These are phyloP conservation scores for Dipodomys stephensi DNA, from an alignment of 2,113 vertebrate species.

Conservation along the genomic window DNA sequence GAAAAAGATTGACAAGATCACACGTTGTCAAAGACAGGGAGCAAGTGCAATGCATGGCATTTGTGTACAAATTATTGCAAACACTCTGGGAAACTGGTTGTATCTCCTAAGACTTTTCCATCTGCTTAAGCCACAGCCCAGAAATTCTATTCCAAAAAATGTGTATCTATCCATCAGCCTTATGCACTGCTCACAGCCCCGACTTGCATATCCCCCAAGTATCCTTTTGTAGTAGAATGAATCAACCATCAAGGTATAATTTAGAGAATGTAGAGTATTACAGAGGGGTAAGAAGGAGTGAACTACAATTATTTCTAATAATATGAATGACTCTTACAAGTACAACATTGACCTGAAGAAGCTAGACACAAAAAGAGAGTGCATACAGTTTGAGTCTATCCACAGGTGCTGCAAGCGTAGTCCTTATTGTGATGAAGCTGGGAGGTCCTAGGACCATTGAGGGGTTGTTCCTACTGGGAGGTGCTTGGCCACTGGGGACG, in stretches of 20 bases:
- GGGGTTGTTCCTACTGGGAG: not conserved
- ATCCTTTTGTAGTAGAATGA: not conserved
- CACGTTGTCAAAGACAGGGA: not conserved
- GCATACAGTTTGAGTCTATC: not conserved
- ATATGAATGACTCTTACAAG: not conserved
- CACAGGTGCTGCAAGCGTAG: not conserved
- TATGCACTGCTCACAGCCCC: not conserved
- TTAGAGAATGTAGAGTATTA: not conserved
- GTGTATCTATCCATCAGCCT: not conserved
- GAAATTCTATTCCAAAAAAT: not conserved
- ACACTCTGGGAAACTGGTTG: not conserved
- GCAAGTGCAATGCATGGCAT: not conserved
- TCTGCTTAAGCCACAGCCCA: not conserved
- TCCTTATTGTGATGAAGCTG: no score
- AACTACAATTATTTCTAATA: not conserved
- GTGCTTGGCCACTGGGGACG: not conserved
- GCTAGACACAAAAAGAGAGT: not conserved
- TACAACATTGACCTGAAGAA: not conserved
- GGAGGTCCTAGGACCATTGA: not conserved
- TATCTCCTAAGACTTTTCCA: not conserved
- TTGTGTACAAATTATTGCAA: not conserved
- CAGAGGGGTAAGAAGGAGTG: not conserved
- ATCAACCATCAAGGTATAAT: not conserved
- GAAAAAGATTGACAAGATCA: not conserved
- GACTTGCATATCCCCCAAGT: not conserved